Base-by-base conservation (phyloP, 2,113 vertebrate genomes). In the Pogonocichla stellata region DNA sequence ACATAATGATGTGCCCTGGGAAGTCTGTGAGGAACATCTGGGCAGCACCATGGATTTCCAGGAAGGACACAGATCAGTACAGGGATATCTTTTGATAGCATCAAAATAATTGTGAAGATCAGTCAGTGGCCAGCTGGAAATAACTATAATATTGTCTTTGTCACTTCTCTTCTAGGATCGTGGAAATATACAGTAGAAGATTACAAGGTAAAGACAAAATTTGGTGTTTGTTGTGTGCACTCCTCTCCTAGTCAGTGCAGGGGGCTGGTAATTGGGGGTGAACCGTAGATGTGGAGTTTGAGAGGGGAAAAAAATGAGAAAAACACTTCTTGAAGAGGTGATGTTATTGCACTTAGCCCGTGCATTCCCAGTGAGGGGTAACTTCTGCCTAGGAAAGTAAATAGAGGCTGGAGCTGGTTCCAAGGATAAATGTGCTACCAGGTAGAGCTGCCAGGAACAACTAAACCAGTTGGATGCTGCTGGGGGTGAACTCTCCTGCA, bases 161-260 rank as follows among this genome's bases (percentile, higher is more conserved):
- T 34, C n/a, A 31, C 89, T 61, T 86, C 81, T 96, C 61, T 90
- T 96, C 77, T 83, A 99, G 99, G 98, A 99, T 99, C 7, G 99
- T 99, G 95, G 99, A 99, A 98, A 99, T 99, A 91, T 99, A 99
- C 97, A 99, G 99, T 70, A 98, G 99, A 94, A 98, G 99, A 97
- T 97, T 99, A 85, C 99, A 99, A 98, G 99, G 99, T 99, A 98
- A 97, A 62, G 19, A 13, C 5, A 3, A 10, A 20, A 34, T 72
- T 61, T n/a, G 28, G 42, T 23, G n/a, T 31, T 79, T 93, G 24
- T 34, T 24, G 6, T 28, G 45, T 17, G 34, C 6, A 2, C 8
- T 70, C 19, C 24, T 91, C 67, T 40, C 33, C 43, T 29, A 6
- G 13, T 43, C 50, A 54, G 69, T 33, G 65, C 34, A 31, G 50